These are phyloP conservation scores for Carollia perspicillata DNA, from an alignment of 2,113 vertebrate genomes.

Conservation along the genomic window DNA sequence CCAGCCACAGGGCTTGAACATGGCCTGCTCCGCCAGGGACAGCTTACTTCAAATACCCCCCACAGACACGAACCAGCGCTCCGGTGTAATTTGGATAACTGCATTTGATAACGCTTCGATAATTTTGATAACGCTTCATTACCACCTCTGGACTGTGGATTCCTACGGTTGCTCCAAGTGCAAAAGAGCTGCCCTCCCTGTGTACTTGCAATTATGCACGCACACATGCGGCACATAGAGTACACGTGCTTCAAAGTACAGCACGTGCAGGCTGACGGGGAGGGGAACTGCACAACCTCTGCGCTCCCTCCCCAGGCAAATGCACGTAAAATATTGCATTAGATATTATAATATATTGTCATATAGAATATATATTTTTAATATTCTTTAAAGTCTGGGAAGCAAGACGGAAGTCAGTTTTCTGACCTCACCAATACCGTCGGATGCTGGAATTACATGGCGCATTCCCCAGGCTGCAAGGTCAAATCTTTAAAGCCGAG, in stretches of 20 bases:
- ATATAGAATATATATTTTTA: background rate
- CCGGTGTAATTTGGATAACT: background rate
- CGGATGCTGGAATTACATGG: background rate
- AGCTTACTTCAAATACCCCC: background rate
- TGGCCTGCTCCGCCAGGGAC: background rate
- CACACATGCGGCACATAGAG: background rate
- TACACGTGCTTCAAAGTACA: background rate
- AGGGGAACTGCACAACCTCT: background rate
- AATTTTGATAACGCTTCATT: background rate
- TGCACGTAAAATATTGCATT: background rate
- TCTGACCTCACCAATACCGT: background rate
- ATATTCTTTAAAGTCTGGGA: background rate
- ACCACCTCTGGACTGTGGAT: background rate
- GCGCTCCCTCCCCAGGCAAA: background rate
- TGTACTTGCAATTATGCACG: accelerated
- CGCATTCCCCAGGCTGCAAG: background rate
- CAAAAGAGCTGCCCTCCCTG: background rate
- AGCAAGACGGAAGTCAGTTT: background rate
- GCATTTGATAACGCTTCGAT: too few relatives aligned
- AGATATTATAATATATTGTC: background rate
- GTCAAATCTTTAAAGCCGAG: background rate
- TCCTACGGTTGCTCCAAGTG: background rate
- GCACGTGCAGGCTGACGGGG: background rate
- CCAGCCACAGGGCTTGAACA: background rate
- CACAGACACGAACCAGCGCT: background rate